These are phyloP conservation scores for Ethmia dodecea DNA, from an alignment of 2,888 invertebrate genomes.

Conservation along the genomic window DNA sequence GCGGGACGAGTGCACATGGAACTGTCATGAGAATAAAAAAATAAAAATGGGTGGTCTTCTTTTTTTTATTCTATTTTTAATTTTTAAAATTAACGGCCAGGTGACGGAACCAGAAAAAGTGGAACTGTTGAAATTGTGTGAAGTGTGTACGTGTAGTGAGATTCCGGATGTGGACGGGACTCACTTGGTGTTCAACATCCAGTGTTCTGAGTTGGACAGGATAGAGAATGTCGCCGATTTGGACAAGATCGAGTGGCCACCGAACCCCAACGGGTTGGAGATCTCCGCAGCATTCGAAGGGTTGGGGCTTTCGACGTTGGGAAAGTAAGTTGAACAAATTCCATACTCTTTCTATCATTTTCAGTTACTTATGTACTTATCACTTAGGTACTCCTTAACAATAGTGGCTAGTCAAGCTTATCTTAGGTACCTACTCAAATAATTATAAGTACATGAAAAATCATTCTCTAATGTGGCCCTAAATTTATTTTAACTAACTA, in stretches of 20 bases:
- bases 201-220: slow-evolving; percentile 54
- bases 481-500: no score
- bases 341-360: no score
- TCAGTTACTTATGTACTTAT: no score
- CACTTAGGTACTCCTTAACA: no score
- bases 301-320: slow-evolving; percentile 54
- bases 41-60: slow-evolving; percentile 50
- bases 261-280: slow-evolving; percentile 59
- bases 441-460: no score
- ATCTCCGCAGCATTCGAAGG: slow-evolving; percentile 63
- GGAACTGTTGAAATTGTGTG: slow-evolving; percentile 51
- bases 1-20: slow-evolving; percentile 43
- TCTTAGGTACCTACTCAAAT: no score
- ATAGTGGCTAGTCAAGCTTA: no score
- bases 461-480: no score
- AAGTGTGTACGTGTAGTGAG: slow-evolving; percentile 68
- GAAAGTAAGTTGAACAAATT: slow-evolving; percentile 65
- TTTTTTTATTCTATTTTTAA: slow-evolving; percentile 47
- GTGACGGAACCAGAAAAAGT: slow-evolving; percentile 27
- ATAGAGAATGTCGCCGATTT: slow-evolving; percentile 36
- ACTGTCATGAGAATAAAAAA: slow-evolving; percentile 16
- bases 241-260: slow-evolving; percentile 66
- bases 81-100: slow-evolving; percentile 38
- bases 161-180: slow-evolving; percentile 57
- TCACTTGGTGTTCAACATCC: slow-evolving; percentile 60